phyloP scores from a whole-genome alignment of 1,140 invertebrate species.

The Hypothenemus hampei region DNA sequence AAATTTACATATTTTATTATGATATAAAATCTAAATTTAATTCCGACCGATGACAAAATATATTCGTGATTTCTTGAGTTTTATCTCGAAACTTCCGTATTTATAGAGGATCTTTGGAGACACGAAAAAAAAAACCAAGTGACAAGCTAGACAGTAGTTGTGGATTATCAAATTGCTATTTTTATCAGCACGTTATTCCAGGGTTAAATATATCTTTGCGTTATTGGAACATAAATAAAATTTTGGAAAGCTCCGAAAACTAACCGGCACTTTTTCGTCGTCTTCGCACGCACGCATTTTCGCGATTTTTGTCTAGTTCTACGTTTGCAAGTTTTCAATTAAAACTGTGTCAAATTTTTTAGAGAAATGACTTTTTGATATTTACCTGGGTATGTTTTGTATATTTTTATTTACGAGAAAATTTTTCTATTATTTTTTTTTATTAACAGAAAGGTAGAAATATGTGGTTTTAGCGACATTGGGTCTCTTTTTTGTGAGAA shows the following conservation, averaged over 20 bases:
- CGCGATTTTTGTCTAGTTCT: conserved; percentile 12
- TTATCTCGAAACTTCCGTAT: too few species aligned
- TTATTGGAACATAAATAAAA: conserved; percentile 29
- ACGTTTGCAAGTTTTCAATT: background rate
- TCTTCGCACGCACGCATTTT: conserved; percentile 12
- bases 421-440: too few species aligned
- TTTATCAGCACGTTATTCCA: conserved; percentile 24
- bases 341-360: background rate
- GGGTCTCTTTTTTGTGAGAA: too few species aligned
- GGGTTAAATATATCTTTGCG: conserved; percentile 27
- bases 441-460: too few species aligned
- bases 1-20: too few species aligned
- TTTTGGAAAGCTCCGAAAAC: conserved; percentile 11
- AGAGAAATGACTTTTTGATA: too few species aligned
- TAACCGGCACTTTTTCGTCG: conserved; percentile 10
- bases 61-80: too few species aligned
- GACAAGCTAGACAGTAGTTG: conserved; percentile 1
- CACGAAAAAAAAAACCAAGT: conserved; percentile 7
- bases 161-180: conserved; percentile 24
- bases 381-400: too few species aligned
- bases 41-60: too few species aligned
- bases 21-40: too few species aligned
- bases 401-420: too few species aligned
- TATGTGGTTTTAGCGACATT: too few species aligned
- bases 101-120: background rate